These are phyloP conservation scores for Tenodera sinensis DNA, from an alignment of 2,888 invertebrate species.

Conservation along the genomic window DNA sequence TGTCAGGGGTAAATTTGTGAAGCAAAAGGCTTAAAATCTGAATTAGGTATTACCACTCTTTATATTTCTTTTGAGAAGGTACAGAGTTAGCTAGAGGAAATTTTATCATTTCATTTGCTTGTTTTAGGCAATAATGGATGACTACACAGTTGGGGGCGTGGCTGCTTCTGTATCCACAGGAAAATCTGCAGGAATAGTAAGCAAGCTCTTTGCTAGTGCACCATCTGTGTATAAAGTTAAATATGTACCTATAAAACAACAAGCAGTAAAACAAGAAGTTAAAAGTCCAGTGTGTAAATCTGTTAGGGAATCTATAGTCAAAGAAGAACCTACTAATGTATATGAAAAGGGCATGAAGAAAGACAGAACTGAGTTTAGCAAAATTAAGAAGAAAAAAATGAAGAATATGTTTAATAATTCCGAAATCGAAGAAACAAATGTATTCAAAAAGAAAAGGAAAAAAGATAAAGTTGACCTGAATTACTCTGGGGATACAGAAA, in stretches of 20 bases:
- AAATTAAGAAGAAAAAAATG: not conserved
- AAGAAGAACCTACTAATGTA: not conserved
- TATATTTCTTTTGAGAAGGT: too few relatives aligned
- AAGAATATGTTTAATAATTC: not conserved
- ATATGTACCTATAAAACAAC: not conserved
- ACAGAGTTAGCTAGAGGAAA: too few relatives aligned
- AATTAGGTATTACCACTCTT: too few relatives aligned
- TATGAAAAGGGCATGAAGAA: not conserved
- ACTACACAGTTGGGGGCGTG: constrained; percentile 54
- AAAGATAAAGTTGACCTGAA: not conserved
- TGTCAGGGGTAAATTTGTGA: too few relatives aligned
- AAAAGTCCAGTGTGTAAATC: not conserved
- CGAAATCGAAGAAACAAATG: not conserved
- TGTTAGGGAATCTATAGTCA: not conserved
- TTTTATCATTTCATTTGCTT: not conserved
- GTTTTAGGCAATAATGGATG: not conserved
- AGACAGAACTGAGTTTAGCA: not conserved
- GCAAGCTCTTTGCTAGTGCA: constrained; percentile 35
- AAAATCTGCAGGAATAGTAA: constrained; percentile 52
- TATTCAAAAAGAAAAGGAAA: not conserved
- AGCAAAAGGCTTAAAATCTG: too few relatives aligned
- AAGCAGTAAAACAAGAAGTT: not conserved
- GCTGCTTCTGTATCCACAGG: constrained; percentile 57
- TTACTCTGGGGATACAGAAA: not conserved
- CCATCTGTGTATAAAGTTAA: not conserved